phyloP scores from a whole-genome alignment of 2,888 invertebrate species.

The Temnothorax ravouxi region DNA sequence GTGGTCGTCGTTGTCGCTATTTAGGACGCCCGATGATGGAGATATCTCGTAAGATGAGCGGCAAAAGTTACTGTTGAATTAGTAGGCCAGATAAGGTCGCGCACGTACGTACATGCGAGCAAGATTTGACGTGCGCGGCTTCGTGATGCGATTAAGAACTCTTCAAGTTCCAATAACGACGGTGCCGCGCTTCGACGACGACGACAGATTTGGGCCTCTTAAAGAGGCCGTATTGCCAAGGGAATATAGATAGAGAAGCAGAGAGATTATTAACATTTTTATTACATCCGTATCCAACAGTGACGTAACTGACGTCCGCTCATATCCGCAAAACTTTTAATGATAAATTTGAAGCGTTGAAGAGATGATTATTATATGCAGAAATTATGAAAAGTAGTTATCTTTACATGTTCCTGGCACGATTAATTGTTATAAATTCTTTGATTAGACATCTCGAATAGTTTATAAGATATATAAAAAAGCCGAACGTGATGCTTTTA shows the following conservation, averaged over 20 bases:
- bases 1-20: background rate
- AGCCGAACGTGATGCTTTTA: background rate
- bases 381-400: background rate
- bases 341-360: background rate
- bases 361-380: background rate
- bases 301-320: background rate
- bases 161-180: slow-evolving; percentile 47
- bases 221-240: slow-evolving; percentile 3
- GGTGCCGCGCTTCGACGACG: background rate
- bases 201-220: slow-evolving; percentile 38
- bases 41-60: slow-evolving; percentile 51
- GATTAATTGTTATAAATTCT: background rate
- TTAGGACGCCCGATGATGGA: slow-evolving; percentile 51
- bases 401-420: background rate
- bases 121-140: slow-evolving; percentile 34
- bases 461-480: background rate
- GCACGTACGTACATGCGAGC: slow-evolving; percentile 35
- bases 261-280: slow-evolving; percentile 24
- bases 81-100: slow-evolving; percentile 51
- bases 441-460: background rate
- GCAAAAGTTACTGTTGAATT: slow-evolving; percentile 60
- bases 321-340: slow-evolving; percentile 3
- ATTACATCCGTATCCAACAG: background rate
- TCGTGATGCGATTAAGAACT: slow-evolving; percentile 61
- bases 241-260: background rate